phyloP scores from a whole-genome alignment of 2,888 invertebrate genomes.

The Amblyjoppa fuscipennis region DNA sequence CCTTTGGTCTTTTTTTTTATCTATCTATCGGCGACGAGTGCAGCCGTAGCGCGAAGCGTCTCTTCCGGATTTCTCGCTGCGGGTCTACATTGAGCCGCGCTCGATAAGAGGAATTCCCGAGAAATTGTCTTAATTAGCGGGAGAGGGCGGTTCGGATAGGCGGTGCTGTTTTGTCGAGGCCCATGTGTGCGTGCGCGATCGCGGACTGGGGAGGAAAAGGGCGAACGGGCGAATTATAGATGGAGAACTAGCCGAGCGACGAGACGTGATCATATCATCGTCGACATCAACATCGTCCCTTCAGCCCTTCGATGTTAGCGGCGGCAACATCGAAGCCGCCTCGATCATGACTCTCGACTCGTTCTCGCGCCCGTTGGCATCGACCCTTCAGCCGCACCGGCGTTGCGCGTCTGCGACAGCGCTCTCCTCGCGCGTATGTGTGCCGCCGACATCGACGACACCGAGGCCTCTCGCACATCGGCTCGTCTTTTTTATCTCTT shows the following conservation, averaged over 20 bases:
- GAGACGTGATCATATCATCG: conserved; percentile 62
- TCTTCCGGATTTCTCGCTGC: conserved; percentile 50
- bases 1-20: neutral
- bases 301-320: conserved; percentile 23
- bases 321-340: conserved; percentile 40
- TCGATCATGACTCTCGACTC: conserved; percentile 68
- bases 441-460: neutral
- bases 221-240: conserved; percentile 60
- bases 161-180: neutral
- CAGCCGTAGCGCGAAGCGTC: conserved; percentile 36
- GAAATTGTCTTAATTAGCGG: conserved; percentile 81
- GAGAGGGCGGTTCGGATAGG: conserved; percentile 66
- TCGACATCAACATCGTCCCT: conserved; percentile 43
- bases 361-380: conserved; percentile 64
- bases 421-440: conserved; percentile 19
- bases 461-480: conserved; percentile 52
- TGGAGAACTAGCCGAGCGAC: conserved; percentile 66
- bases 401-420: conserved; percentile 32
- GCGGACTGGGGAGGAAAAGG: conserved; percentile 39
- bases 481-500: conserved; percentile 67
- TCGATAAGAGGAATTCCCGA: conserved; percentile 76
- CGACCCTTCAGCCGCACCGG: conserved; percentile 62
- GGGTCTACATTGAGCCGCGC: conserved; percentile 6
- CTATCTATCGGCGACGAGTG: conserved; percentile 55
- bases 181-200: conserved; percentile 18